phyloP scores from a whole-genome alignment of 2,888 invertebrate genomes.

The Diploptera punctata region DNA sequence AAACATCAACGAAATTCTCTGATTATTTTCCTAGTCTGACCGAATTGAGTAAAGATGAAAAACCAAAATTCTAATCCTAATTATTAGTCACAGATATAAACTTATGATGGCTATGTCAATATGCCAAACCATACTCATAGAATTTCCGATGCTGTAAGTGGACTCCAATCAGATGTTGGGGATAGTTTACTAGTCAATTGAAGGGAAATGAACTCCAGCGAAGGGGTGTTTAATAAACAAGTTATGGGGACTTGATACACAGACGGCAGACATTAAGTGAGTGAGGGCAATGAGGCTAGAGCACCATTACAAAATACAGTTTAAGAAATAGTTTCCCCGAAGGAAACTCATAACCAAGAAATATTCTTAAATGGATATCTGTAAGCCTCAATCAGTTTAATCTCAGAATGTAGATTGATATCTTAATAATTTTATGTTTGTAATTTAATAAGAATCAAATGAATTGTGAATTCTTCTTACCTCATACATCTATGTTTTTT shows the following conservation, averaged over 20 bases:
- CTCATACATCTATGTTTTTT: no score
- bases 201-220: neutral
- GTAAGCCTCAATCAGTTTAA: no score
- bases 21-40: neutral
- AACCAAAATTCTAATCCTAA: constrained; percentile 3
- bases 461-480: no score
- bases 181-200: constrained; percentile 30
- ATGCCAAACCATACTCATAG: constrained; percentile 23
- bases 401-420: no score
- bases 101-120: constrained; percentile 21
- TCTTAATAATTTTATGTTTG: no score
- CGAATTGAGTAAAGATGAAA: neutral
- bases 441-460: no score
- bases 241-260: neutral
- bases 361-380: no score
- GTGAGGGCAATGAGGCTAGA: neutral
- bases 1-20: no score
- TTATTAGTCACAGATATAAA: constrained; percentile 20
- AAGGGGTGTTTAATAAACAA: no score
- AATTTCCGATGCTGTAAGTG: constrained; percentile 29
- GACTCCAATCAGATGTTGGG: constrained; percentile 25
- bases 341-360: no score
- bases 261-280: neutral
- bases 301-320: neutral
- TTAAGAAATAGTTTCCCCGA: no score